Evolutionary conservation across 2,888 invertebrate species (phyloP).

Genomic region (Cylindroiulus punctatus): DNA sequence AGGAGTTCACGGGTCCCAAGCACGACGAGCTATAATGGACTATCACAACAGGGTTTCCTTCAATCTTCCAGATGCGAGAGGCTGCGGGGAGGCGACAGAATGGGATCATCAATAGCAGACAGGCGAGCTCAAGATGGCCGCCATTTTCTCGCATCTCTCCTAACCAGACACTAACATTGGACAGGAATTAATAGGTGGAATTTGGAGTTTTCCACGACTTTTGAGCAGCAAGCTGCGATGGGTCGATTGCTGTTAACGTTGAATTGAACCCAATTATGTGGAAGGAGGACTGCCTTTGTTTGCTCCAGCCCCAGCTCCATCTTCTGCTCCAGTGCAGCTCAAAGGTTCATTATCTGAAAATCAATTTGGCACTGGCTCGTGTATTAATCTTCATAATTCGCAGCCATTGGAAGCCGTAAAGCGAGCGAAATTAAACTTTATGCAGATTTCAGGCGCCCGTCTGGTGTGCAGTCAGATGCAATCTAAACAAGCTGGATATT

Average conservation of each 20-base stretch:
- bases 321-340: slow-evolving; percentile 1
- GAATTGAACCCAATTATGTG: slow-evolving; percentile 10
- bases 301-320: background rate
- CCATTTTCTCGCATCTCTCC: background rate
- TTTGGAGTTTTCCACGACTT: background rate
- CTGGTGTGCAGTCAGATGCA: background rate
- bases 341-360: slow-evolving; percentile 14
- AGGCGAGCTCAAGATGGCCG: background rate
- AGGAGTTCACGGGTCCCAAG: slow-evolving; percentile 96
- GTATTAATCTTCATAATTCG: background rate
- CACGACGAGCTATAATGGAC: slow-evolving; percentile 89
- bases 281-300: background rate
- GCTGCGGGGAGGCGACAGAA: slow-evolving; percentile 5
- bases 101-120: background rate
- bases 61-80: slow-evolving; percentile 19
- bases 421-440: background rate
- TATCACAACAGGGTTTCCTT: background rate
- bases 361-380: background rate
- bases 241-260: slow-evolving; percentile 10
- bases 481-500: background rate
- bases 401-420: background rate
- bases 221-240: background rate
- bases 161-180: background rate
- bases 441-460: background rate
- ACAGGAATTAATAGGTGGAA: background rate